Base-by-base conservation (phyloP, 2,888 invertebrate species). In the Meandrusa payeni region DNA sequence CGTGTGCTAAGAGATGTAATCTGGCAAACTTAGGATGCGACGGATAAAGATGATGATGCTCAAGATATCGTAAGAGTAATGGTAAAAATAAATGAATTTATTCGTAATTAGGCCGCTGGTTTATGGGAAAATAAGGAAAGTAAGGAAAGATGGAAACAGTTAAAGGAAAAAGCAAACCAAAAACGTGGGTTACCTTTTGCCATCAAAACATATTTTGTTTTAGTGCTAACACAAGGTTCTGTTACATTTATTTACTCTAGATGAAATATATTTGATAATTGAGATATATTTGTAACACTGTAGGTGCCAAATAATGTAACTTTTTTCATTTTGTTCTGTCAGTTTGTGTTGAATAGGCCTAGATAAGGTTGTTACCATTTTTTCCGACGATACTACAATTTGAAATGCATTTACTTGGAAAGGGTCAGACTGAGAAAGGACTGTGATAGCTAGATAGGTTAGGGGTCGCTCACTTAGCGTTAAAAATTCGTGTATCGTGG, bases 351-450 rank as follows among this genome's bases (percentile, higher is more conserved):
- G 43, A 34, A 70, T 75, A 77, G 76, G 76, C 71, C 69, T 82
- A 82, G 76, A 70, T 75, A 82, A 76, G 70, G 81, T 82, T 85
- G 86, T 86, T 85, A 86, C 86, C 85, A 80, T 75, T 75, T 69
- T n/a, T 71, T 73, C 76, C 76, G 69, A 71, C 69, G 70, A 80
- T 68, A 74, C 70, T 76, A 78, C 75, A 77, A 73, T 74, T 68
- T 68, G 80, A 74, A 70, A 80, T 77, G 82, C 86, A 82, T 85
- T 86, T 83, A 82, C 64, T 57, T 58, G 85, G 81, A 79, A 86
- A 76, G 83, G 85, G 79, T 83, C 86, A 81, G 87, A 87, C 87
- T 87, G 87, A 87, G 81, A 80, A 77, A 78, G 87, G 86, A 87
- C 87, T 87, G 87, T 87, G 87, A 87, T 87, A 87, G 83, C 72